Conservation (phyloP, 2,797 vertebrate genomes). For the Propithecus perrieri region DNA sequence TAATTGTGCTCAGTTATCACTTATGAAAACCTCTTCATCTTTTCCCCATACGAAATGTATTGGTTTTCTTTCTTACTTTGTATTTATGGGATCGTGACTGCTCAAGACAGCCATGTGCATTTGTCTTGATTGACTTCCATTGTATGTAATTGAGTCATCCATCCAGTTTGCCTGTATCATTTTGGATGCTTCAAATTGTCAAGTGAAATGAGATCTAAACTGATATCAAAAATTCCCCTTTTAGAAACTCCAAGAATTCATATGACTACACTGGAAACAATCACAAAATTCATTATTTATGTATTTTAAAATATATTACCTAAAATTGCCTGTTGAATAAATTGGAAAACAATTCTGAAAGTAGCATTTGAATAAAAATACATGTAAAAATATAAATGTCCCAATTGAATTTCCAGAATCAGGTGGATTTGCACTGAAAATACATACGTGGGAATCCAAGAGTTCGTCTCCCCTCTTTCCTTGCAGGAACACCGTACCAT, state of each 20-base stretch:
- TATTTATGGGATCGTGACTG: constrained; percentile 23
- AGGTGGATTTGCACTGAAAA: background rate
- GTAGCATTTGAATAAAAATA: background rate
- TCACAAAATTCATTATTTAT: background rate
- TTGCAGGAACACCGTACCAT: accelerated
- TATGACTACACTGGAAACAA: constrained; percentile 25
- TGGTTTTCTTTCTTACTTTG: constrained; percentile 31
- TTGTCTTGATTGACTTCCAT: constrained; percentile 12
- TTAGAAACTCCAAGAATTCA: constrained; percentile 46
- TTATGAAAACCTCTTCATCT: background rate
- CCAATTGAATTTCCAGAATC: background rate
- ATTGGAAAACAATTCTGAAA: background rate
- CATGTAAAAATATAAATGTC: background rate
- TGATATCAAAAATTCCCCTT: background rate
- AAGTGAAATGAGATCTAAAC: background rate
- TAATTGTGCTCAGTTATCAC: background rate
- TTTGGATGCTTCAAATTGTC: constrained; percentile 20
- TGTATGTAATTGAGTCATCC: background rate
- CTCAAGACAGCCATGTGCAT: background rate
- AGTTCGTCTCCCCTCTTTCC: background rate
- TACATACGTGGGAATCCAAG: accelerated
- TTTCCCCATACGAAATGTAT: background rate
- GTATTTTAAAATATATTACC: background rate
- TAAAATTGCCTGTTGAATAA: background rate
- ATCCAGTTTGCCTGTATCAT: background rate